Conservation (phyloP, 2,113 vertebrate genomes). For the Coturnix japonica region DNA sequence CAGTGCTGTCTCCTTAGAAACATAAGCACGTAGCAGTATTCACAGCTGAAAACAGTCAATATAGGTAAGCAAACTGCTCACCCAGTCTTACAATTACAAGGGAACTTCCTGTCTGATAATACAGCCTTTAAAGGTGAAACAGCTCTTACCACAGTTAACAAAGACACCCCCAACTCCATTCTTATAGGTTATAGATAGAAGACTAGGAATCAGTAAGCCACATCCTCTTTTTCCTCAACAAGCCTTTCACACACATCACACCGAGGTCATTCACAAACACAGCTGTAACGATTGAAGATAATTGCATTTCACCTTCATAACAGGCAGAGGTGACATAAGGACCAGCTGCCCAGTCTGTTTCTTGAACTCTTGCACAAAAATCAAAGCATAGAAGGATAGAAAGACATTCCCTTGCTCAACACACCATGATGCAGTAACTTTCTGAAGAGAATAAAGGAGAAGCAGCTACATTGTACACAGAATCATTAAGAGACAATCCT, state of each 20-base stretch:
- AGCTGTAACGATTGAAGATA: not conserved
- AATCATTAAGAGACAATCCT: not conserved
- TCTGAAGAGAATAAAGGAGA: not conserved
- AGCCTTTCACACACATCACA: not conserved
- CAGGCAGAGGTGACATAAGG: not conserved
- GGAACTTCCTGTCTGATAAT: not conserved
- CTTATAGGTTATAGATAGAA: not conserved
- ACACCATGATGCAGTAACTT: not conserved
- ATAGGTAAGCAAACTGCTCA: not conserved
- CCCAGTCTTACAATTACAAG: not conserved
- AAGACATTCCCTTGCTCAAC: not conserved
- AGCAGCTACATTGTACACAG: not conserved
- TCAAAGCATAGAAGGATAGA: not conserved
- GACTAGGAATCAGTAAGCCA: not conserved
- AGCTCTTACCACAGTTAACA: not conserved
- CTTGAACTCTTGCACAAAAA: not conserved
- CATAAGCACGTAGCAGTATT: not conserved
- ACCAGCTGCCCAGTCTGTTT: not conserved
- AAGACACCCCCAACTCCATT: not conserved
- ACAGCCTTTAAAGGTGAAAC: too few species aligned
- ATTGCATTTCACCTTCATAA: not conserved
- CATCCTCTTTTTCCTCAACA: not conserved
- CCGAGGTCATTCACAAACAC: not conserved
- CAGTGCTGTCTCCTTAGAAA: not conserved
- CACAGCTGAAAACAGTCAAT: not conserved